phyloP scores from a whole-genome alignment of 1,140 invertebrate genomes.

The Drosophila hydei region DNA sequence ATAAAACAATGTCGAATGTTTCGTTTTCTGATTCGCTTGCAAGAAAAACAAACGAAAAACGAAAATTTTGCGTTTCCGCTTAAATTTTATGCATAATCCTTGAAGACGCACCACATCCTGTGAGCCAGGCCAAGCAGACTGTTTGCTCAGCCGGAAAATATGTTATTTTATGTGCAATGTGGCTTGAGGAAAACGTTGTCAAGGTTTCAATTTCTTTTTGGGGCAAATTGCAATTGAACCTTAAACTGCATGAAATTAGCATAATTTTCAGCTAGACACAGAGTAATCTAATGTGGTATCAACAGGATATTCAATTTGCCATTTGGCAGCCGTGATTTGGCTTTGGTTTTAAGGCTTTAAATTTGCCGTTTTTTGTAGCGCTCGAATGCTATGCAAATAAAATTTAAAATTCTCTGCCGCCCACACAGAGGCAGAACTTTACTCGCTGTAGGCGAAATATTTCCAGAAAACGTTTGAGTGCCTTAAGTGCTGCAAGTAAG shows the following conservation, averaged over 20 bases:
- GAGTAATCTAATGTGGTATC: constrained; percentile 11
- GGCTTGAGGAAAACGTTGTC: constrained; percentile 53
- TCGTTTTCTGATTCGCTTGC: constrained; percentile 20
- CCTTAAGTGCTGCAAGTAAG: constrained; percentile 48
- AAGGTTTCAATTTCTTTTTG: neutral
- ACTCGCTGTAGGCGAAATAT: constrained; percentile 19
- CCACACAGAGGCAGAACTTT: constrained; percentile 15
- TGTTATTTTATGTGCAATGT: constrained; percentile 67
- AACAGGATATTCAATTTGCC: constrained; percentile 34
- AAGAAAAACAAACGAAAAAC: constrained; percentile 25
- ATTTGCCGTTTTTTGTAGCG: constrained; percentile 13
- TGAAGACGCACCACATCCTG: constrained; percentile 19
- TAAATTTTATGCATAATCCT: constrained; percentile 68
- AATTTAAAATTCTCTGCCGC: constrained; percentile 37
- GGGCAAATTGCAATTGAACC: too few species aligned
- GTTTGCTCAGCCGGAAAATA: constrained; percentile 61
- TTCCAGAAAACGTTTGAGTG: constrained; percentile 29
- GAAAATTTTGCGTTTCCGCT: constrained; percentile 39
- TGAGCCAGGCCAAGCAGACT: too few species aligned
- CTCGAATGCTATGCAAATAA: constrained; percentile 43
- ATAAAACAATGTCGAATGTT: constrained; percentile 51
- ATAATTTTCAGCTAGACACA: constrained; percentile 16
- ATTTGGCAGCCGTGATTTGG: constrained; percentile 3
- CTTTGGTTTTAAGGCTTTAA: constrained; percentile 25
- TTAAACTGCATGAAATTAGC: constrained; percentile 12